These are phyloP conservation scores for Thyatira batis DNA, from an alignment of 2,888 invertebrate species.

Conservation along the genomic window DNA sequence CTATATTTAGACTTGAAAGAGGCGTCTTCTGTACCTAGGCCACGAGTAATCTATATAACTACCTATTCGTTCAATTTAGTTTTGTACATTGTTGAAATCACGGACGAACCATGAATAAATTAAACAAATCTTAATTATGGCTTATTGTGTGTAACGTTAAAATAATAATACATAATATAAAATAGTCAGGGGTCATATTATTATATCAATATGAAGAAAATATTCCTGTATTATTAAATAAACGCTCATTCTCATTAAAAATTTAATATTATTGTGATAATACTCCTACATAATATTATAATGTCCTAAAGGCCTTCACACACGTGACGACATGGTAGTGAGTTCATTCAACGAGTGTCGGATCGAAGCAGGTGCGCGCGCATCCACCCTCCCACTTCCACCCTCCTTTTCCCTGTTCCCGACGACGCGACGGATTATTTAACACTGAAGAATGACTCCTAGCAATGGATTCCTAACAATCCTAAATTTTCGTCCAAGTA, in stretches of 20 bases:
- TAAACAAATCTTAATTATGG: no score
- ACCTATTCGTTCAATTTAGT: no score
- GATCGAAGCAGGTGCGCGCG: slow-evolving; percentile 78
- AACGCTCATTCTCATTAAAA: no score
- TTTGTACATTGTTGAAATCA: no score
- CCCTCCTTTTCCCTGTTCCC: slow-evolving; percentile 8
- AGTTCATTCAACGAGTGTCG: slow-evolving; percentile 69
- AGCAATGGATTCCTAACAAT: slow-evolving; percentile 11
- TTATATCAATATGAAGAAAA: no score
- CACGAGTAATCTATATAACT: no score
- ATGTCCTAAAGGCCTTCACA: slow-evolving; percentile 12
- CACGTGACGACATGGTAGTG: slow-evolving; percentile 47
- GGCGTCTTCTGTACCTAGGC: background rate
- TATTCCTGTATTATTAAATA: no score
- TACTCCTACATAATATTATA: background rate
- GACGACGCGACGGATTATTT: slow-evolving; percentile 33
- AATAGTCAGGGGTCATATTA: no score
- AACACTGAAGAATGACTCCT: slow-evolving; percentile 42
- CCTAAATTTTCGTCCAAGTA: background rate
- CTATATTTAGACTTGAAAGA: slow-evolving; percentile 3
- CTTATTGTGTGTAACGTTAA: no score
- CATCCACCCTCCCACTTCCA: slow-evolving; percentile 38
- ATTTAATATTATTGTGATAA: background rate
- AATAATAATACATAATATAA: no score
- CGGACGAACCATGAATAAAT: no score